Base-by-base conservation (phyloP, 2,797 vertebrate genomes). In the Onychomys arenicola region DNA sequence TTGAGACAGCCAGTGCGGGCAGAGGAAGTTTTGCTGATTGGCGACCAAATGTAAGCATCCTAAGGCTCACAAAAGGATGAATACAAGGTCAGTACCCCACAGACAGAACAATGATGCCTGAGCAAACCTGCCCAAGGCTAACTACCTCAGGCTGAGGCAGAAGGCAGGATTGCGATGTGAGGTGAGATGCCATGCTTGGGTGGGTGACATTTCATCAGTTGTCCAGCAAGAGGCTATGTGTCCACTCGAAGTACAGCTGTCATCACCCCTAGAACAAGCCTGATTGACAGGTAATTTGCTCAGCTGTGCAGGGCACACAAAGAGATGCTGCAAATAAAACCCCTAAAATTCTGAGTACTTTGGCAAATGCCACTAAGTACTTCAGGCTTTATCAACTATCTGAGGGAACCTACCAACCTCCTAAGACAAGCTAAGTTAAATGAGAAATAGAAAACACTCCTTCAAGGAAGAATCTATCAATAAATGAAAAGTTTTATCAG, bases 1-100 rank as follows among this genome's bases (percentile, higher is more conserved):
- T 57, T 82, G 87, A 96, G 25, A 46, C 1, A 69, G 43, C 46
- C 67, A 95, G 83, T 91, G 75, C 91, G 75, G 91, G 91, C 88
- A 93, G 57, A 90, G 73, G 89, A 94, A 92, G 63, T 75, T 55
- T 46, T 78, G 34, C 77, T 83, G 77, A 49, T 82, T 94, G 71
- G 52, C 29, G 46, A 43, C 34, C 55, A 92, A 92, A 25, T 43
- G 46, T 84, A 73, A 73, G 78, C 57, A 55, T 52, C 59, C 75
- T 52, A 52, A 78, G 84, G 34, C 76, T 69, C 13, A 11, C 46
- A 17, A n/a, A 75, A 57, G 40, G 65, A 29, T 32, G 37, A 81
- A 11, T 29, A 46, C 23, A 16, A 12, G 23, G 5, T 6, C 37
- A 13, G 55, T 21, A 29, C 63, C 55, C 25, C 57, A 2, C 73